Evolutionary conservation across 2,797 vertebrate genomes (phyloP).

Genomic region (Amblyopsis hoosieri): DNA sequence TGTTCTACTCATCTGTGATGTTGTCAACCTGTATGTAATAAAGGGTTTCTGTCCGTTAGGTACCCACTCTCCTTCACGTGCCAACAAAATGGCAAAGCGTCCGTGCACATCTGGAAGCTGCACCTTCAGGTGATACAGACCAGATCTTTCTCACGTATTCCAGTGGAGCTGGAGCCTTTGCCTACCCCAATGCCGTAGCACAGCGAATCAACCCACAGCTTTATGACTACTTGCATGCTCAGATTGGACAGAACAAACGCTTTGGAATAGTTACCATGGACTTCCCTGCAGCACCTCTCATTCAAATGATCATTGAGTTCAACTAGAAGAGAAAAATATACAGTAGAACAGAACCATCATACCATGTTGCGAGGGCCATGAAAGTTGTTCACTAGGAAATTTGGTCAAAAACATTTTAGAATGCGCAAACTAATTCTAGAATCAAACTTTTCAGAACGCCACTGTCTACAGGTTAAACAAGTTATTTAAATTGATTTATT

Average conservation of each 20-base stretch:
- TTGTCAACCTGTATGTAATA: background rate
- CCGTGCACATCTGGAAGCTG: constrained; percentile 73
- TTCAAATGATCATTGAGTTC: constrained; percentile 79
- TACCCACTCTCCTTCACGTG: constrained; percentile 74
- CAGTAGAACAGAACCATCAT: too few relatives aligned
- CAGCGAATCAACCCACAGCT: constrained; percentile 74
- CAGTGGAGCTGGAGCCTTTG: constrained; percentile 81
- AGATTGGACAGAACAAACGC: constrained; percentile 51
- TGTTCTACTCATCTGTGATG: too few relatives aligned
- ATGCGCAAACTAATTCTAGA: too few relatives aligned
- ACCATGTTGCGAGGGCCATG: too few relatives aligned
- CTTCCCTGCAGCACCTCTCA: constrained; percentile 78
- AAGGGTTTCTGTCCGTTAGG: constrained; percentile 49
- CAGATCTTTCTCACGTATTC: constrained; percentile 82
- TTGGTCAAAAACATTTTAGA: too few relatives aligned
- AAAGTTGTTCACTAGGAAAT: too few relatives aligned
- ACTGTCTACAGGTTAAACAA: too few relatives aligned
- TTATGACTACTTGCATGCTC: constrained; percentile 69
- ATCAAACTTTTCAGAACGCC: too few relatives aligned
- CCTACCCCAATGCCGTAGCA: constrained; percentile 76
- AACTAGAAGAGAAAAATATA: constrained; percentile 48
- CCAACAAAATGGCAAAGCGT: constrained; percentile 80
- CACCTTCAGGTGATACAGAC: constrained; percentile 55
- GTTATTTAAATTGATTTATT: too few relatives aligned
- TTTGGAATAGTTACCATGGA: constrained; percentile 85